phyloP scores from a whole-genome alignment of 2,797 vertebrate genomes.

The Falco naumanni region DNA sequence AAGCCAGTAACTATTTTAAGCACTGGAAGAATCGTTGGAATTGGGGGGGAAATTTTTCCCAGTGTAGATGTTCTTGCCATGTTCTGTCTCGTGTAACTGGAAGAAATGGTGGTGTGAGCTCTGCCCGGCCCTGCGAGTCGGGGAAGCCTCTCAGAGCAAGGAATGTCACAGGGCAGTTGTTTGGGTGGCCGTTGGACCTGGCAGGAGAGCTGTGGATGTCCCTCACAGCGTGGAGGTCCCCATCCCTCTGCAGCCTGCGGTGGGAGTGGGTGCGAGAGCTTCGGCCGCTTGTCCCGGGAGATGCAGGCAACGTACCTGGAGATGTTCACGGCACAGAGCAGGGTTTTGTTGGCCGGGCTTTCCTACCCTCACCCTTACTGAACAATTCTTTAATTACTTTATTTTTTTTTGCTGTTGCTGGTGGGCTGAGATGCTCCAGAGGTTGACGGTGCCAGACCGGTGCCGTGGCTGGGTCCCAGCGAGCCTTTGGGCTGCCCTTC shows the following conservation, averaged over 20 bases:
- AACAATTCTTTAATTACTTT: neutral
- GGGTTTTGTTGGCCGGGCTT: neutral
- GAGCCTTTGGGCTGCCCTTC: too few relatives aligned
- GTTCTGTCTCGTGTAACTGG: neutral
- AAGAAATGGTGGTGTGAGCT: accelerated
- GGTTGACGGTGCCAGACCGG: neutral
- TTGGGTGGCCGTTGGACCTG: neutral
- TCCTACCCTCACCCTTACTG: neutral
- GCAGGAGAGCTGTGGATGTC: accelerated
- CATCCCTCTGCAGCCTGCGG: accelerated
- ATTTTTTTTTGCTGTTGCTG: too few relatives aligned
- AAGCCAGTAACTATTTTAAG: neutral
- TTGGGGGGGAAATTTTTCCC: neutral
- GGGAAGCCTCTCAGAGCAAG: neutral
- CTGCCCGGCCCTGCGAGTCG: neutral
- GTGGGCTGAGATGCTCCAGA: neutral
- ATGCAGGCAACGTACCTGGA: too few relatives aligned
- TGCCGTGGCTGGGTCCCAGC: neutral
- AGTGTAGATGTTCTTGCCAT: accelerated
- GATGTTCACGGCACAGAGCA: accelerated
- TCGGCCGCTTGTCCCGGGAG: neutral
- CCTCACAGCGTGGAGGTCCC: neutral
- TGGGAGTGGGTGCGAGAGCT: accelerated
- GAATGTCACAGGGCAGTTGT: too few relatives aligned
- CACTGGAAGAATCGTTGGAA: neutral